Conservation (phyloP, 2,113 vertebrate genomes). For the Hippocampus comes region DNA sequence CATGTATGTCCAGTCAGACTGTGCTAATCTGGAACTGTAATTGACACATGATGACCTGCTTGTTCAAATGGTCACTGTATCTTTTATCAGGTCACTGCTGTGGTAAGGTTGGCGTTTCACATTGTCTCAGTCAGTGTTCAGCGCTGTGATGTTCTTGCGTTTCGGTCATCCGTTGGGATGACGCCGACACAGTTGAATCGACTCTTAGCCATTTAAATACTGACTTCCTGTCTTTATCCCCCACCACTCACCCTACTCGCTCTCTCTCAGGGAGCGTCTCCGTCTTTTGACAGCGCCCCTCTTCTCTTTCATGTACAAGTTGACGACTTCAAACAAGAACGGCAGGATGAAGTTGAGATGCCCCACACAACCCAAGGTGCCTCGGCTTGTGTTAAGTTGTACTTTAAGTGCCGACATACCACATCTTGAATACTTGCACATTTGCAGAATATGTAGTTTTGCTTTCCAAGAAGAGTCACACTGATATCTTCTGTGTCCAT, state of each 20-base stretch:
- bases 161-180: no score
- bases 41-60: neutral
- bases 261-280: constrained; percentile 27
- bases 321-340: constrained; percentile 28
- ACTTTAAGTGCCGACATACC: neutral
- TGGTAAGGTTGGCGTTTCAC: no score
- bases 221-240: neutral
- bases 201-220: neutral
- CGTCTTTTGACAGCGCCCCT: constrained; percentile 15
- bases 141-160: no score
- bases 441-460: no score
- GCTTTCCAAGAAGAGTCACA: neutral
- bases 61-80: neutral
- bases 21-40: neutral
- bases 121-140: neutral
- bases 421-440: neutral
- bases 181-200: no score
- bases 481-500: neutral
- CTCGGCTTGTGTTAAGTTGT: neutral
- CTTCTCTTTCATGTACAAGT: neutral
- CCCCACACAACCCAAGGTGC: constrained; percentile 76
- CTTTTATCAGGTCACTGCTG: neutral
- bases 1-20: neutral
- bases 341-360: constrained; percentile 44
- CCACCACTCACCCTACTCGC: neutral